Conservation (phyloP, 2,113 vertebrate genomes). For the Opisthocomus hoazin region DNA sequence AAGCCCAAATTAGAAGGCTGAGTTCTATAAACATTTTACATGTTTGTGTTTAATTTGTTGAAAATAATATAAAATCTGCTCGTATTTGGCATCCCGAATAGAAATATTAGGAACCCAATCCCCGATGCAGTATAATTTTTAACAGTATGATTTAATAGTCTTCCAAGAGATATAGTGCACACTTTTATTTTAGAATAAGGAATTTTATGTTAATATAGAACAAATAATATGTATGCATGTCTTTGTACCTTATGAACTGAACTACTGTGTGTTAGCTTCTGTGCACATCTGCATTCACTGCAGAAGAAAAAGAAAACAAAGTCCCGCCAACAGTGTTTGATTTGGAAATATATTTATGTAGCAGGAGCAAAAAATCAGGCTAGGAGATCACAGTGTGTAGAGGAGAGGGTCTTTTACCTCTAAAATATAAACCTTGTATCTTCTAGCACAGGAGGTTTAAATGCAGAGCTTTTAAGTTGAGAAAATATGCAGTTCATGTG, state of each 20-base stretch:
- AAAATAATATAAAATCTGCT: slow-evolving; percentile 74
- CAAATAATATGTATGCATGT: background rate
- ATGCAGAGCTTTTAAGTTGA: slow-evolving; percentile 31
- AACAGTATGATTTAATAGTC: background rate
- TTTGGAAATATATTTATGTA: background rate
- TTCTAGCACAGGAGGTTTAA: slow-evolving; percentile 22
- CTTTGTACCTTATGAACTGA: background rate
- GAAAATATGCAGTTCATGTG: slow-evolving; percentile 35
- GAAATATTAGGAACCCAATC: slow-evolving; percentile 73
- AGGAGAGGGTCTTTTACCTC: background rate
- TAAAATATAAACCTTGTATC: background rate
- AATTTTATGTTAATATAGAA: background rate
- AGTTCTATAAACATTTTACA: slow-evolving; percentile 74
- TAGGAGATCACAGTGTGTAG: background rate
- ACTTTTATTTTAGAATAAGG: background rate
- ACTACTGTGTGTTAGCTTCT: background rate
- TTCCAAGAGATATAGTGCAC: slow-evolving; percentile 29
- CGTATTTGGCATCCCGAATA: slow-evolving; percentile 71
- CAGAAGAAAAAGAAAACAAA: background rate
- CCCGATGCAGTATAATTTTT: slow-evolving; percentile 58
- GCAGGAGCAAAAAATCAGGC: background rate
- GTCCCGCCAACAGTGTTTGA: background rate
- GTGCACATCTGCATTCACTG: background rate
- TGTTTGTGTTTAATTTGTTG: slow-evolving; percentile 76
- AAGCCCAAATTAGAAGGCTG: slow-evolving; percentile 68